These are phyloP conservation scores for Hyposoter dolosus DNA, from an alignment of 2,888 invertebrate species.

Conservation along the genomic window DNA sequence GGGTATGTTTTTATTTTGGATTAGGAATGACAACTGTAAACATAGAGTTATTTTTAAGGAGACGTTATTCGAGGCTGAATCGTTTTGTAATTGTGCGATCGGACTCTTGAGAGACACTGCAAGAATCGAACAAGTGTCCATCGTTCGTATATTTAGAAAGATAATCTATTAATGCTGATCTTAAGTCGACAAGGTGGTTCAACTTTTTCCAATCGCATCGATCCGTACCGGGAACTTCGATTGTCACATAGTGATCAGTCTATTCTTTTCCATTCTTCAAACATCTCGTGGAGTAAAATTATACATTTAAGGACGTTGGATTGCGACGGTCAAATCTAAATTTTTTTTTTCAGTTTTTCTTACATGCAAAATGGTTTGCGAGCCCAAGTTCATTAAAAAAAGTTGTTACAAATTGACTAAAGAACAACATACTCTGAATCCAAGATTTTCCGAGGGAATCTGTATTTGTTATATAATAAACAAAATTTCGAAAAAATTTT, in stretches of 20 bases:
- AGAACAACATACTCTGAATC: no score
- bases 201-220: neutral
- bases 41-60: neutral
- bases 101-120: slow-evolving; percentile 10
- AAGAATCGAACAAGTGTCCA: slow-evolving; percentile 50
- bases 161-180: slow-evolving; percentile 40
- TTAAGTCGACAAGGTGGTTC: neutral
- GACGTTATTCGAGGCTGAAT: neutral
- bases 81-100: neutral
- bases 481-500: no score
- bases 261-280: neutral
- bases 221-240: neutral
- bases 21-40: neutral
- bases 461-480: no score
- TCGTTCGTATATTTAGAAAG: slow-evolving; percentile 13
- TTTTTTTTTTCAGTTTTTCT: no score
- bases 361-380: no score
- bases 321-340: no score
- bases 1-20: neutral
- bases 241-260: neutral
- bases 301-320: neutral
- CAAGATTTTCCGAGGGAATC: no score
- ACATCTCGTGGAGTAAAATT: neutral
- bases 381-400: no score
- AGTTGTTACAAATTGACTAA: no score